These are phyloP conservation scores for Linnaemya tessellans DNA, from an alignment of 2,888 invertebrate genomes.

Conservation along the genomic window DNA sequence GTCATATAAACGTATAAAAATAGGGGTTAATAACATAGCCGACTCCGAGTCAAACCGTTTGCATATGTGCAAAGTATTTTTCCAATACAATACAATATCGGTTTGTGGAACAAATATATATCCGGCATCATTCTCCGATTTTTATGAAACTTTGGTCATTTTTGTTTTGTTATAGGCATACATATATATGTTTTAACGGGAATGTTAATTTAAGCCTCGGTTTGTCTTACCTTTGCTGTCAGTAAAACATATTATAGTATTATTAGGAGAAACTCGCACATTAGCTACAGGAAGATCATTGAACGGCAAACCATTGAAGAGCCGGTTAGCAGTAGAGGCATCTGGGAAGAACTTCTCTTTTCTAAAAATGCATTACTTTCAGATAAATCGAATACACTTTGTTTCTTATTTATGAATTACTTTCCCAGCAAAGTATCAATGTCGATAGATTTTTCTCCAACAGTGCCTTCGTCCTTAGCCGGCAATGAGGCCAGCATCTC, in stretches of 20 bases:
- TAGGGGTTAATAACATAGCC: no score
- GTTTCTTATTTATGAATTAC: conserved; percentile 82
- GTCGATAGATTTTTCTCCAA: conserved; percentile 89
- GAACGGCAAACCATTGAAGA: conserved; percentile 91
- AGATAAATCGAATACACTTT: neutral
- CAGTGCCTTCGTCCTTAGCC: conserved; percentile 89
- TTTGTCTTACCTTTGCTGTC: conserved; percentile 88
- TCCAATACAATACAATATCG: no score
- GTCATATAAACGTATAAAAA: no score
- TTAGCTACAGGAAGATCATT: conserved; percentile 92
- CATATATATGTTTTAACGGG: no score
- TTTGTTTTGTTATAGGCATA: no score
- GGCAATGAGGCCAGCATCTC: conserved; percentile 85
- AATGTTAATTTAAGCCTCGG: no score
- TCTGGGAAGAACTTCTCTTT: conserved; percentile 89
- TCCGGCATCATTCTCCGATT: no score
- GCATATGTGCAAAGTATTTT: no score
- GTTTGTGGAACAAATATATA: no score
- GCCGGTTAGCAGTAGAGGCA: conserved; percentile 87
- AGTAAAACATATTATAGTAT: conserved; percentile 92
- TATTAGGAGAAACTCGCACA: conserved; percentile 92
- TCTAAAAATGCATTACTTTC: conserved; percentile 82
- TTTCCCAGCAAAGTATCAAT: conserved; percentile 87
- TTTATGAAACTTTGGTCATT: no score
- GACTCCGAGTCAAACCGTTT: no score